Conservation (phyloP, 2,113 vertebrate genomes). For the Sceloporus undulatus region DNA sequence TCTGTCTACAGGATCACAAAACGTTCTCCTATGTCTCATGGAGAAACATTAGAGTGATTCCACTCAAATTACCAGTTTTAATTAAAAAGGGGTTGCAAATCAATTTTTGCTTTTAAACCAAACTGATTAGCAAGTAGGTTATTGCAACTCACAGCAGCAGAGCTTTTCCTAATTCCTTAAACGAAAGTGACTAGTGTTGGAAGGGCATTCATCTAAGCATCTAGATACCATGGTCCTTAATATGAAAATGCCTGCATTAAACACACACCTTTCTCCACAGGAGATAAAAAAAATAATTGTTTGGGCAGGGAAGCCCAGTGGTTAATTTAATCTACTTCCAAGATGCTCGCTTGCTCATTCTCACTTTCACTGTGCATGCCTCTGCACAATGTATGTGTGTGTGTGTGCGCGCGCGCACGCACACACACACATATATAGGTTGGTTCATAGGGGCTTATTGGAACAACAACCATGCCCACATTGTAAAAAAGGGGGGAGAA, state of each 20-base stretch:
- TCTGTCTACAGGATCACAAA: neutral
- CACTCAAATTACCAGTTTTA: slow-evolving; percentile 31
- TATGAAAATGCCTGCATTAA: slow-evolving; percentile 9
- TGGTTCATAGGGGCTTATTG: neutral
- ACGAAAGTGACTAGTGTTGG: slow-evolving; percentile 13
- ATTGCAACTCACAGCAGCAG: slow-evolving; percentile 31
- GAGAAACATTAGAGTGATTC: slow-evolving; percentile 37
- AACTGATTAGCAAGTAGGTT: slow-evolving; percentile 33
- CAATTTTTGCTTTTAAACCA: slow-evolving; percentile 39
- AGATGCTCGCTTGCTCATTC: neutral
- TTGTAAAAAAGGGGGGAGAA: slow-evolving; percentile 10
- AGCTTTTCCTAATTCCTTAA: slow-evolving; percentile 29
- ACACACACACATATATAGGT: no score
- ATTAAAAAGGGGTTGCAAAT: slow-evolving; percentile 44
- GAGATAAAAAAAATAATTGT: slow-evolving; percentile 30
- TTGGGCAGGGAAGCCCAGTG: slow-evolving; percentile 4
- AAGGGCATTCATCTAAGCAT: slow-evolving; percentile 4
- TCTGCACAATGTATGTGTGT: neutral
- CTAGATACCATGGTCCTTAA: slow-evolving; percentile 14
- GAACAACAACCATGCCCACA: neutral
- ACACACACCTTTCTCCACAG: slow-evolving; percentile 18
- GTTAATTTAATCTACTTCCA: slow-evolving; percentile 35
- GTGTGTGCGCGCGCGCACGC: no score
- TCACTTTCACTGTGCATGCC: neutral
- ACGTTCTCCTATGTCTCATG: slow-evolving; percentile 10